phyloP scores from a whole-genome alignment of 2,113 vertebrate species.

The Sakesphorus luctuosus region DNA sequence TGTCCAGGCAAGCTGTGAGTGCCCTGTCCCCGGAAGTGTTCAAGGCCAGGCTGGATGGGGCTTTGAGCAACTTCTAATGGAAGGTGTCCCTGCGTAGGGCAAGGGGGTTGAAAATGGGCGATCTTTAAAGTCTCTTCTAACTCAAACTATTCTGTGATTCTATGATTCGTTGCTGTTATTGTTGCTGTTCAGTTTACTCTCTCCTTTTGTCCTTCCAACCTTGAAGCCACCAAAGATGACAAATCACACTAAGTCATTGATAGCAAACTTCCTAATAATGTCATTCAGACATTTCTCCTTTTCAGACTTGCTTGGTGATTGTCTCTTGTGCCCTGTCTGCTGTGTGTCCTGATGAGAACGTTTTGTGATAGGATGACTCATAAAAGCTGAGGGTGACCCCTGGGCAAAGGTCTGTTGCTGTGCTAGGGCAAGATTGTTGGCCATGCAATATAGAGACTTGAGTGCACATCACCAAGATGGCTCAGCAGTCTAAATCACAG shows the following conservation, averaged over 20 bases:
- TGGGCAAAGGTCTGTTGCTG: neutral
- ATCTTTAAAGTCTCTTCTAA: neutral
- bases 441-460: neutral
- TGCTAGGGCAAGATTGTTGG: neutral
- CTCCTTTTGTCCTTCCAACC: neutral
- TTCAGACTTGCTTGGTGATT: rapidly evolving
- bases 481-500: neutral
- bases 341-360: neutral
- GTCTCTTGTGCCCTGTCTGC: neutral
- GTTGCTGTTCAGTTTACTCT: neutral
- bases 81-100: neutral
- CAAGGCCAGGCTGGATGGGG: neutral
- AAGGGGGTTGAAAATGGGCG: neutral
- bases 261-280: neutral
- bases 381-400: neutral
- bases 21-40: neutral
- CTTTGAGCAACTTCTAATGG: neutral
- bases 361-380: neutral
- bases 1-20: neutral
- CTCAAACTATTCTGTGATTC: neutral
- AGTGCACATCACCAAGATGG: neutral
- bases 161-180: neutral
- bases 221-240: neutral
- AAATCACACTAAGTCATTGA: too few relatives aligned
- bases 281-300: neutral